phyloP scores from a whole-genome alignment of 2,113 vertebrate species.

The Hyaena hyaena region DNA sequence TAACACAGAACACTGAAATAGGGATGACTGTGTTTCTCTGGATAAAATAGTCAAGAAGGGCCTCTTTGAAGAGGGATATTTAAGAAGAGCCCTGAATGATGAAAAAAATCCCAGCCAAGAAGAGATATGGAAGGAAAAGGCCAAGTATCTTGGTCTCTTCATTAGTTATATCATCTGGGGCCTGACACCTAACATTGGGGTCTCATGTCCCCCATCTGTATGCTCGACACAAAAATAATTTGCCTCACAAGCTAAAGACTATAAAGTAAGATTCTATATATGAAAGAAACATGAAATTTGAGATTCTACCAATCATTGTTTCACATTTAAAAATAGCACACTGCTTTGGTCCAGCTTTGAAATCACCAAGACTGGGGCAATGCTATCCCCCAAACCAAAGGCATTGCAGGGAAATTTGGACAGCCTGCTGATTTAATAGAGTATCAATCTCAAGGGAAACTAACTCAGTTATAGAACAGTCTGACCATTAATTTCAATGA shows the following conservation, averaged over 20 bases:
- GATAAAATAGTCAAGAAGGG: neutral
- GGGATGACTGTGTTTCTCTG: neutral
- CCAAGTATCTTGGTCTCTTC: neutral
- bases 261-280: neutral
- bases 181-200: neutral
- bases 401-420: neutral
- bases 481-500: constrained; percentile 81
- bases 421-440: constrained; percentile 68
- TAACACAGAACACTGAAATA: neutral
- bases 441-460: constrained; percentile 76
- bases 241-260: neutral
- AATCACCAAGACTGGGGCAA: neutral
- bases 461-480: constrained; percentile 75
- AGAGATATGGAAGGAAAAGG: neutral
- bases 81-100: neutral
- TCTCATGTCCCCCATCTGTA: neutral
- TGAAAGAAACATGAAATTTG: neutral
- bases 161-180: neutral
- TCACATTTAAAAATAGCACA: neutral
- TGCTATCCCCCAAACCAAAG: neutral
- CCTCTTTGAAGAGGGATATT: neutral
- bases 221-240: too few relatives aligned
- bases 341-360: neutral
- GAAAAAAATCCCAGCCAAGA: neutral
- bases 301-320: neutral